These are phyloP conservation scores for Eupeodes latifasciatus DNA, from an alignment of 2,888 invertebrate species.

Conservation along the genomic window DNA sequence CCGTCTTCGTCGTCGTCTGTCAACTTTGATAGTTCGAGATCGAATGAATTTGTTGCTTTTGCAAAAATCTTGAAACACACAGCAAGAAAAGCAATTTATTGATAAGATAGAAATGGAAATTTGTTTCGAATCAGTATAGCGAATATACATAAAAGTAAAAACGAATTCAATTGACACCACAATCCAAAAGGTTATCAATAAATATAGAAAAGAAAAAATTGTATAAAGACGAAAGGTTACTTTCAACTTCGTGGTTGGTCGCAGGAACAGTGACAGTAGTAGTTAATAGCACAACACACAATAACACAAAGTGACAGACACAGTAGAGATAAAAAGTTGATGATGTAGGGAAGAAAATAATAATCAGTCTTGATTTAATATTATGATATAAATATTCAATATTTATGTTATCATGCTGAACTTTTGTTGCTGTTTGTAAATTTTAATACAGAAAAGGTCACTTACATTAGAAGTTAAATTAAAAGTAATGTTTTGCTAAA, in stretches of 20 bases:
- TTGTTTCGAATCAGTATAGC: constrained; percentile 19
- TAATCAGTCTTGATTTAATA: too few relatives aligned
- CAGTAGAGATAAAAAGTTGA: neutral
- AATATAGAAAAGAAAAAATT: neutral
- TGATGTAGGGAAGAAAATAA: neutral
- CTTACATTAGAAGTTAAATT: too few relatives aligned
- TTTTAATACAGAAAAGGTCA: too few relatives aligned
- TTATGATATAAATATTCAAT: too few relatives aligned
- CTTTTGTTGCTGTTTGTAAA: too few relatives aligned
- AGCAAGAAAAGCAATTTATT: neutral
- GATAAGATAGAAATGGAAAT: constrained; percentile 26
- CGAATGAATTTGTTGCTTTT: constrained; percentile 76
- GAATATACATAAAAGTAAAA: constrained; percentile 34
- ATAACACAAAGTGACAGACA: neutral
- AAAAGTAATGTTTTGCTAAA: too few relatives aligned
- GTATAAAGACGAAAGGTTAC: constrained; percentile 36
- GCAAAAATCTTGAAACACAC: constrained; percentile 29
- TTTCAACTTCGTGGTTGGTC: constrained; percentile 62
- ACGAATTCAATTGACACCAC: constrained; percentile 38
- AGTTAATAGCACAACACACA: neutral
- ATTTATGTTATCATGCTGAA: too few relatives aligned
- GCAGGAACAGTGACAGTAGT: neutral
- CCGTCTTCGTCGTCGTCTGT: constrained; percentile 19
- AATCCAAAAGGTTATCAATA: constrained; percentile 65
- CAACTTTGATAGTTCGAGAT: constrained; percentile 65